These are phyloP conservation scores for Aplodontia rufa DNA, from an alignment of 2,113 vertebrate species.

Conservation along the genomic window DNA sequence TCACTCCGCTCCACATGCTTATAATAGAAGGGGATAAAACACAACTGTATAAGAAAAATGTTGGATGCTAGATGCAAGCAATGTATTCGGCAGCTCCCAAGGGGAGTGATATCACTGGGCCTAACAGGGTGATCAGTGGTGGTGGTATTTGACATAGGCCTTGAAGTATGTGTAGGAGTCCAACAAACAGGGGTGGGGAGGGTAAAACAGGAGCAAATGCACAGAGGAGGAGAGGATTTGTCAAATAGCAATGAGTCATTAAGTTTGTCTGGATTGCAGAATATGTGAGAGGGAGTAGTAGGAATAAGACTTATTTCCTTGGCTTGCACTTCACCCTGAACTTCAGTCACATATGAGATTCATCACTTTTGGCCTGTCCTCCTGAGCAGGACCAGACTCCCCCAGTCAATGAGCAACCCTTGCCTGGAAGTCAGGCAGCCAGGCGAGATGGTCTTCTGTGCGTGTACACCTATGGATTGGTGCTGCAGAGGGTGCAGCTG, in stretches of 20 bases:
- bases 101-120: not conserved
- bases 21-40: not conserved
- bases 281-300: not conserved
- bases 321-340: conserved; percentile 33
- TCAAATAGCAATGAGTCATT: conserved; percentile 37
- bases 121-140: not conserved
- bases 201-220: conserved; percentile 3
- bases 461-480: too few relatives aligned
- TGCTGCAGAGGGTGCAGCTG: too few relatives aligned
- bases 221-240: not conserved
- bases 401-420: not conserved
- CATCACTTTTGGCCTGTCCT: not conserved
- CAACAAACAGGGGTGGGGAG: not conserved
- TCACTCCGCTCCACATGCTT: not conserved
- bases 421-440: not conserved
- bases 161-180: conserved; percentile 54
- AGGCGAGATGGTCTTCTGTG: not conserved
- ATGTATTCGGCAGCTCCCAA: not conserved
- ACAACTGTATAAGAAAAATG: not conserved
- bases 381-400: not conserved
- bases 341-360: not conserved
- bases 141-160: not conserved
- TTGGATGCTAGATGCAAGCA: not conserved
- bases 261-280: not conserved
- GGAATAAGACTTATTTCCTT: conserved; percentile 29